Evolutionary conservation across 2,113 vertebrate genomes (phyloP).

Genomic region (Picathartes gymnocephalus): DNA sequence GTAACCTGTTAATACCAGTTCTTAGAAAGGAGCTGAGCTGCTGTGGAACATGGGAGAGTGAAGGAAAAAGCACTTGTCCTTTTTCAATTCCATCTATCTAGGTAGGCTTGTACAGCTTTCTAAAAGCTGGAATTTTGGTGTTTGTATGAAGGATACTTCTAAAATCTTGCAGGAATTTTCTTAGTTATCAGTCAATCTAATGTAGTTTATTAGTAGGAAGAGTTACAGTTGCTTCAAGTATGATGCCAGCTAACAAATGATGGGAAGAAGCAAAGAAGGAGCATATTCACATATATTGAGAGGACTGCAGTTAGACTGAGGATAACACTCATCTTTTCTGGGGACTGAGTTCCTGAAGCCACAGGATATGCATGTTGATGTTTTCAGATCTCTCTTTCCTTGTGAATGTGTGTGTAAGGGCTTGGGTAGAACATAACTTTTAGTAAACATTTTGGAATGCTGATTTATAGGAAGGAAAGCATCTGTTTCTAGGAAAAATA

Average conservation of each 20-base stretch:
- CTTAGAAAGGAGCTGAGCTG: neutral
- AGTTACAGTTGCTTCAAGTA: neutral
- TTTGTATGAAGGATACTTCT: neutral
- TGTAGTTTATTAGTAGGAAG: neutral
- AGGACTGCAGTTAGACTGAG: neutral
- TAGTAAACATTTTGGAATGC: neutral
- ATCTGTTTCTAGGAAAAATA: neutral
- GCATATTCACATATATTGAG: neutral
- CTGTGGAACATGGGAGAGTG: neutral
- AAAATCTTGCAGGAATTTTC: neutral
- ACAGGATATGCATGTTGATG: neutral
- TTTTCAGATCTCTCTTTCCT: neutral
- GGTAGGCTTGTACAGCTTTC: neutral
- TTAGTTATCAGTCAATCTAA: neutral
- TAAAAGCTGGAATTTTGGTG: neutral
- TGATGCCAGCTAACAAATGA: neutral
- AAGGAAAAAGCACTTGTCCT: neutral
- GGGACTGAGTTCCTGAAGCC: neutral
- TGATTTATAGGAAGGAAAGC: neutral
- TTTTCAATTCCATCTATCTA: rapidly evolving
- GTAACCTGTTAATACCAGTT: neutral
- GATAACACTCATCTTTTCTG: neutral
- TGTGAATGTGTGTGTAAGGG: neutral
- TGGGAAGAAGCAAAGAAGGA: neutral
- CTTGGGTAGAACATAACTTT: neutral